Percentiles rank a stretch among this genome's conserved stretches.
phyloP scores from a whole-genome alignment of 2,888 invertebrate genomes.

The Ypsolopha sequella region DNA sequence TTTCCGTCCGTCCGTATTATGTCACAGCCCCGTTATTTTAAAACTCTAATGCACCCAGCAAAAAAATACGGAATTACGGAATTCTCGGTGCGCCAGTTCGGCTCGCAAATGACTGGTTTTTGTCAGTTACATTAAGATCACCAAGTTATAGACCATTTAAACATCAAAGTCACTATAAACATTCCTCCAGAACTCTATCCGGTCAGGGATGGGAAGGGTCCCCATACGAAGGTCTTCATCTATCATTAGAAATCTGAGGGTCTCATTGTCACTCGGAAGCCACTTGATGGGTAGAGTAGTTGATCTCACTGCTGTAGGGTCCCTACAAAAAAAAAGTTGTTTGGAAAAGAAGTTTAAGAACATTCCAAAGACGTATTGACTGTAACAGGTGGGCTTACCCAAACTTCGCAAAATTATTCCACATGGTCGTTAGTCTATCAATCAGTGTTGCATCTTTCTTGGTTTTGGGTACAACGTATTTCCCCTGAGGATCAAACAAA shows the following conservation, averaged over 20 bases:
- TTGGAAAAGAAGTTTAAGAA: background rate
- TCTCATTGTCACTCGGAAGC: slow-evolving; percentile 7
- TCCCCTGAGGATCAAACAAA: slow-evolving; percentile 6
- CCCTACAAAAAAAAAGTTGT: no score
- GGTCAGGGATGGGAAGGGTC: slow-evolving; percentile 12
- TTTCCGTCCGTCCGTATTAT: no score
- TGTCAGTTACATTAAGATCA: no score
- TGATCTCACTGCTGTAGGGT: background rate
- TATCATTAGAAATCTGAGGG: slow-evolving; percentile 14
- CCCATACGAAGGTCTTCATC: slow-evolving; percentile 13
- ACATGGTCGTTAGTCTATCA: slow-evolving; percentile 12
- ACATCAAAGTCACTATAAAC: slow-evolving; percentile 9
- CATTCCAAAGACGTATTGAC: no score
- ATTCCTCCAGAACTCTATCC: slow-evolving; percentile 16
- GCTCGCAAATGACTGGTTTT: no score
- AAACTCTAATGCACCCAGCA: no score
- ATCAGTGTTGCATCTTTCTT: slow-evolving; percentile 5
- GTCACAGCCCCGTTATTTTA: no score
- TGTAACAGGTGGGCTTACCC: slow-evolving; percentile 17
- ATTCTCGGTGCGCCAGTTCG: no score
- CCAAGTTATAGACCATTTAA: no score
- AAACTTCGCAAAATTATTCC: slow-evolving; percentile 25
- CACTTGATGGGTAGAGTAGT: slow-evolving; percentile 6
- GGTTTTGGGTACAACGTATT: slow-evolving; percentile 4
- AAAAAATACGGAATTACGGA: no score